Evolutionary conservation across 2,888 invertebrate species (phyloP), one percentile per base, ranked within the genome.

Genomic region (Xanthia togata): DNA sequence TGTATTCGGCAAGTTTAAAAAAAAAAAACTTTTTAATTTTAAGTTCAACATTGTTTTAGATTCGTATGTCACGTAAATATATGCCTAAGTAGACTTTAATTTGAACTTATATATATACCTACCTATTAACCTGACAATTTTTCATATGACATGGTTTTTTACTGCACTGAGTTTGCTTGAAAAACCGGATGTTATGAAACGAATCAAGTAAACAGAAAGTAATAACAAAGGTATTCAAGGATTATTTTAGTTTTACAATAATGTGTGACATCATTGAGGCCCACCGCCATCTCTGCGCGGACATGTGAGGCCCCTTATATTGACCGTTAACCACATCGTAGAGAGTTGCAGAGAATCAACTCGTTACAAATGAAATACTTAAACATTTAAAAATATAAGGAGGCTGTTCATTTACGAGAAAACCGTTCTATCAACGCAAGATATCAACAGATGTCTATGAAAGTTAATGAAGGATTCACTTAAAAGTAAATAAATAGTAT

Each of bases 221-320:
- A 47, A 17, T 20, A 26, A 2, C 50, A 6, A 12, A 17, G 14
- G 38, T 55, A 59, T 9, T 70, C 20, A 62, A 3, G 4, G n/a
- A 47, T 75, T 74, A 20, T 57, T 57, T 70, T 55, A 38, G 1
- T 41, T 73, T n/a, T 59, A 47, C 47, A 26, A 70, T 55, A 71
- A 50, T 41, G 35, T 84, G 63, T 75, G 81, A 76, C 70, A 62
- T 81, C 70, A 75, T 55, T 68, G 82, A 82, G 75, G 84, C 85
- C 70, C 81, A 74, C 70, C 8, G 68, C n/a, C 47, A 38, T 35
- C 26, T 23, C 55, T 31, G 26, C 53, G 59, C 35, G 47, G 14
- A 26, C 50, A 23, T 75, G 60, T 81, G 85, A 81, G 84, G 81
- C 82, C 74, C 23, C 62, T 26, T 4, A 57, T n/a, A 62, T 26